These are phyloP conservation scores for Parelbella ahira DNA, from an alignment of 2,888 invertebrate genomes.

Conservation along the genomic window DNA sequence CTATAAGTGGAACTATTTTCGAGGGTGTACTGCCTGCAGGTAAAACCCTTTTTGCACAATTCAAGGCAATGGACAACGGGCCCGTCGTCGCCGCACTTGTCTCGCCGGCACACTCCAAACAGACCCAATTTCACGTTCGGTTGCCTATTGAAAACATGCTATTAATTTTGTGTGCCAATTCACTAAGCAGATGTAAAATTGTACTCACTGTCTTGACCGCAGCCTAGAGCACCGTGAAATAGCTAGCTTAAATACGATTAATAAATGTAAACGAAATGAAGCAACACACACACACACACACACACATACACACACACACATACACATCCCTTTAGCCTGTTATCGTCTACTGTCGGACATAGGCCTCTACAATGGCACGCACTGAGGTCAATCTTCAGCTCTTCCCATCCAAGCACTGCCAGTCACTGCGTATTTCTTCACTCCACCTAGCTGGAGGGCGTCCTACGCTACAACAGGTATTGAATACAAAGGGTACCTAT, in stretches of 20 bases:
- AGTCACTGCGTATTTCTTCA: too few relatives aligned
- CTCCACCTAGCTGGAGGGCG: too few relatives aligned
- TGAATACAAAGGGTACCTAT: too few relatives aligned
- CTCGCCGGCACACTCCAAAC: slow-evolving; percentile 58
- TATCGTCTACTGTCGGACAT: too few relatives aligned
- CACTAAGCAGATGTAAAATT: slow-evolving; percentile 53
- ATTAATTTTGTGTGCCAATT: slow-evolving; percentile 67
- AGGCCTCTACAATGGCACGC: too few relatives aligned
- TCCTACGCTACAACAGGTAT: too few relatives aligned
- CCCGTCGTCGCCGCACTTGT: slow-evolving; percentile 72
- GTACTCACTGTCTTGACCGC: slow-evolving; percentile 31
- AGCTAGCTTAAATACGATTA: slow-evolving; percentile 43
- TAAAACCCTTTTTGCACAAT: slow-evolving; percentile 80
- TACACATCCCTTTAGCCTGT: too few relatives aligned
- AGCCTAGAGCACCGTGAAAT: slow-evolving; percentile 52
- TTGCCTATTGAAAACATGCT: slow-evolving; percentile 63
- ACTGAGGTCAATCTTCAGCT: too few relatives aligned
- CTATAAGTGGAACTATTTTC: slow-evolving; percentile 36
- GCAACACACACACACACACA: too few relatives aligned
- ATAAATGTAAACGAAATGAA: too few relatives aligned
- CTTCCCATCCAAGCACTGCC: too few relatives aligned
- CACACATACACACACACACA: too few relatives aligned
- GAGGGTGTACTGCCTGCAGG: slow-evolving; percentile 53
- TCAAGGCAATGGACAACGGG: slow-evolving; percentile 61
- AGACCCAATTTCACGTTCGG: slow-evolving; percentile 72